Evolutionary conservation across 2,888 invertebrate species (phyloP).

Genomic region (Pseudococcus jackbeardsleyi): DNA sequence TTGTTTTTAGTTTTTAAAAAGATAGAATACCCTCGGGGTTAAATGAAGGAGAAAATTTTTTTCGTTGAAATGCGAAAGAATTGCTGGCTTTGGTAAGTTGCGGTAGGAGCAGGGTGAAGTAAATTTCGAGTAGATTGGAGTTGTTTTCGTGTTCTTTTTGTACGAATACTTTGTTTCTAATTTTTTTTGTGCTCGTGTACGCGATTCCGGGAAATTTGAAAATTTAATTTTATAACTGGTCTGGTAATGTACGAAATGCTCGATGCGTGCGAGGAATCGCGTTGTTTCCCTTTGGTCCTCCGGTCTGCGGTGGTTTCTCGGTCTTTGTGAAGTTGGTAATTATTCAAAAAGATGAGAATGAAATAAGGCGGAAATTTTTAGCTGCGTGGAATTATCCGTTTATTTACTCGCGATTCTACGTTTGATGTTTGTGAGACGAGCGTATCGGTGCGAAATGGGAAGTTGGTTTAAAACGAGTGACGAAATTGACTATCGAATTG

Average conservation of each 20-base stretch:
- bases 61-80: neutral
- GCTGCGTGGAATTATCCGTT: neutral
- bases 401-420: neutral
- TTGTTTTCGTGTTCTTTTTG: neutral
- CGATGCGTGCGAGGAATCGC: neutral
- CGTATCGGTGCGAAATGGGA: neutral
- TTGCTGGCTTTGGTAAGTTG: neutral
- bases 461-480: too few relatives aligned
- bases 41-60: conserved; percentile 30
- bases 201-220: neutral
- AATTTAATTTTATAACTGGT: conserved; percentile 3
- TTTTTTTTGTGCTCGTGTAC: neutral
- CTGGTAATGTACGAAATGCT: neutral
- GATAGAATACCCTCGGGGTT: conserved; percentile 44
- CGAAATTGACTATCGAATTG: too few relatives aligned
- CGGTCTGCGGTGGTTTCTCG: neutral
- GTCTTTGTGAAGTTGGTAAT: neutral
- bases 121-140: neutral
- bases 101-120: neutral
- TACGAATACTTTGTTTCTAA: neutral
- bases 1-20: conserved; percentile 9
- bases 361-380: conserved; percentile 26
- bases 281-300: neutral
- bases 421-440: neutral
- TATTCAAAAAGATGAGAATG: conserved; percentile 32